Evolutionary conservation across 2,797 vertebrate species (phyloP), one percentile per base, ranked within the genome.

Genomic region (Tamandua tetradactyla): DNA sequence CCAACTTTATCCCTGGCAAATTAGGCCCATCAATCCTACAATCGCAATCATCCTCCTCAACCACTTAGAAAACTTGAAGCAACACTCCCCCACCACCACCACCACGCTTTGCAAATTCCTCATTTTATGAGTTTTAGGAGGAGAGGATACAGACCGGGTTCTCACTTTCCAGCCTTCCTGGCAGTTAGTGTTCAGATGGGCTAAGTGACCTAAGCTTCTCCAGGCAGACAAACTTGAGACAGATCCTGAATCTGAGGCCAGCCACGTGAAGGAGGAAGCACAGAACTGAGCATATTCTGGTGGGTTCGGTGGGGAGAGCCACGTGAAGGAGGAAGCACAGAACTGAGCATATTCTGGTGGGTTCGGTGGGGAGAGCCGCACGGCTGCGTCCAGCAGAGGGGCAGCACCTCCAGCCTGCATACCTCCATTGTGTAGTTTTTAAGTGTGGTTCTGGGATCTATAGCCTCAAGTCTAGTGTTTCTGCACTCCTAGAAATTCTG

Each of bases 1-100:
- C 47, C 12, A 59, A 27, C 42, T 90, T 79, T 7, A 52, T 66
- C 59, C 15, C 44, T 27, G 18, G 15, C 30, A 92, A 68, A 42
- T 9, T n/a, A 76, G 23, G 52, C 66, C 32, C 17, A 69, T 64
- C 30, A 66, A 17, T 30, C 25, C 25, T 40, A n/a, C 9, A 12
- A 8, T 22, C 78, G 18, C 27, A 85, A n/a, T n/a, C 64, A 86
- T 93, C 93, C 57, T 88, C 85, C 47, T 84, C 49, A 37, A 93
- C 35, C 35, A 42, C 14, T 13, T 74, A 47, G 79, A 11, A 27
- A 32, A 49, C 89, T 83, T 66, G 27, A 22, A 71, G 18, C 55
- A 55, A 2, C 0, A 0, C 0, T 22, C 18, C 68, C 61, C 52
- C n/a, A n/a, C n/a, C n/a, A n/a, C 47, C 47, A 8, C 20, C 55